Evolutionary conservation across 2,888 invertebrate species (phyloP), one percentile per base, ranked within the genome.

Genomic region (Dioctria rufipes): DNA sequence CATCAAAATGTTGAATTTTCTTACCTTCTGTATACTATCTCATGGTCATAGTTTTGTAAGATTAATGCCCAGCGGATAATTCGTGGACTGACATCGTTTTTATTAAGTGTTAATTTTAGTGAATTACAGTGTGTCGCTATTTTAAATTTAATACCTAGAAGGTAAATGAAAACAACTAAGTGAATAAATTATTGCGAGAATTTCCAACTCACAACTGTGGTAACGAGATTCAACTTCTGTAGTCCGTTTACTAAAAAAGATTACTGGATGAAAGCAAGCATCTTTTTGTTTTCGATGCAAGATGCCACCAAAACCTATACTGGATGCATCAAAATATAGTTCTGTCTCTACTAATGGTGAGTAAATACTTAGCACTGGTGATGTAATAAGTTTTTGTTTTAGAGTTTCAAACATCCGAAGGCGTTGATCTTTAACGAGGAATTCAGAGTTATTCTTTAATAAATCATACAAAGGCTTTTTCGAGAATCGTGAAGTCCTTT

Each of bases 271-370:
- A n/a, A n/a, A n/a, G n/a, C n/a, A n/a, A n/a, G n/a, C n/a, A n/a
- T n/a, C 81, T 4, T 8, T 5, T 58, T 78, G 63, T 46, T 39
- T 49, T 65, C 84, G 84, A 13, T 85, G 9, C 13, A 84, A 61
- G 4, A 85, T 81, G 8, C 84, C 81, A n/a, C 85, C 85, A 80
- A 80, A 85, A 3, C 85, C 85, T 3, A 9, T 6, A 2, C 80
- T 9, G 80, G 83, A 83, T 2, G 85, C 85, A 81, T 86, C 85
- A 25, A 83, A 84, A 81, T 85, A 85, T 75, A 85, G 75, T 81
- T 86, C 84, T 4, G 85, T 86, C 80, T 84, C 84, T 42, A 54
- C 6, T 42, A 51, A n/a, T 5, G 85, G 84, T 5, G 77, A 69
- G 82, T n/a, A n/a, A n/a, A n/a, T n/a, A n/a, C n/a, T n/a, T n/a